phyloP scores from a whole-genome alignment of 2,888 invertebrate genomes.

The Pheosia gnoma region DNA sequence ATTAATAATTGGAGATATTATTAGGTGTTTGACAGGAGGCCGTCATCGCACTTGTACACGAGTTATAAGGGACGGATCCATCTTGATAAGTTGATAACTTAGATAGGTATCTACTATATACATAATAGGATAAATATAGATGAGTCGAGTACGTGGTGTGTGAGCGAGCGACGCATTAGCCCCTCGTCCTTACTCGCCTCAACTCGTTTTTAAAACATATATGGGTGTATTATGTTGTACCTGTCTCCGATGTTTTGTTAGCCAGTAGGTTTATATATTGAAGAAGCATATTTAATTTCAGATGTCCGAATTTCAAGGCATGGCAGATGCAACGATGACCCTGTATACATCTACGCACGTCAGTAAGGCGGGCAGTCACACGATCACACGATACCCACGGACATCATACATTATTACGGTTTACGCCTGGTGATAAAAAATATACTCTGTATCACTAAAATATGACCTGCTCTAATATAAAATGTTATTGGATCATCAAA shows the following conservation, averaged over 20 bases:
- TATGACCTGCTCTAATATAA: conserved; percentile 5
- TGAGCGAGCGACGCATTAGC: too few relatives aligned
- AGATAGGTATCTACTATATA: too few relatives aligned
- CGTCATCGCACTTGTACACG: too few relatives aligned
- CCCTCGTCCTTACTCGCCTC: too few relatives aligned
- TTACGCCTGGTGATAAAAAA: conserved; percentile 9
- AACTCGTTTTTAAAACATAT: too few relatives aligned
- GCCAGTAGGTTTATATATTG: neutral
- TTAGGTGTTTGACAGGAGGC: too few relatives aligned
- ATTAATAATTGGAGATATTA: neutral
- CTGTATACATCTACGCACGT: neutral
- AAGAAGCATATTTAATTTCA: neutral
- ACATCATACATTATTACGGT: neutral
- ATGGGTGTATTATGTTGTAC: too few relatives aligned
- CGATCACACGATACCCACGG: neutral
- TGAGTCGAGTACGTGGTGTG: too few relatives aligned
- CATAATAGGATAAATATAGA: too few relatives aligned
- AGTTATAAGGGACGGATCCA: too few relatives aligned
- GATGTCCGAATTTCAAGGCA: neutral
- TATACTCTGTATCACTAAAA: neutral
- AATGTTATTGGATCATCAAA: conserved; percentile 16
- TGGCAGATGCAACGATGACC: neutral
- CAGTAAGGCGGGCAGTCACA: neutral
- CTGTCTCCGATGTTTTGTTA: too few relatives aligned
- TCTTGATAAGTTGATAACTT: too few relatives aligned